These are phyloP conservation scores for Formica exsecta DNA, from an alignment of 1,140 invertebrate species.

Conservation along the genomic window DNA sequence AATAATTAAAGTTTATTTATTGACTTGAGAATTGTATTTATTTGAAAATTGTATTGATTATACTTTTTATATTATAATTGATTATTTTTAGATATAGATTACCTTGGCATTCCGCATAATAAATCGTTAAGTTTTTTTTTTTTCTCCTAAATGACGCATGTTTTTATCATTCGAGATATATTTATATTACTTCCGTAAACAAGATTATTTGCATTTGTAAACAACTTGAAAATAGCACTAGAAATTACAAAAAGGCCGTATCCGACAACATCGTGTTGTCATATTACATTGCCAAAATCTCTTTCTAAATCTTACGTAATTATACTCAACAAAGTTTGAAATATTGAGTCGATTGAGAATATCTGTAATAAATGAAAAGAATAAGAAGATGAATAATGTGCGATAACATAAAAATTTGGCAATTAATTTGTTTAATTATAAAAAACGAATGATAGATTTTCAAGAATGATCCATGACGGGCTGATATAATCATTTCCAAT, in stretches of 20 bases:
- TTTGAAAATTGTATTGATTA: neutral
- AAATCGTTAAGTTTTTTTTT: slow-evolving; percentile 38
- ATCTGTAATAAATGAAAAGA: slow-evolving; percentile 11
- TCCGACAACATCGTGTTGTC: slow-evolving; percentile 8
- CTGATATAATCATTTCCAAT: neutral
- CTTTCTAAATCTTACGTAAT: slow-evolving; percentile 14
- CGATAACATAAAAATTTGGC: neutral
- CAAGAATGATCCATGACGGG: neutral
- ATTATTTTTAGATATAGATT: slow-evolving; percentile 34
- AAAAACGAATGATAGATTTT: neutral
- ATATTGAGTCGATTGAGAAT: neutral
- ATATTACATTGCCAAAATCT: slow-evolving; percentile 7
- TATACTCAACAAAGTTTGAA: neutral
- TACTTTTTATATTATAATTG: neutral
- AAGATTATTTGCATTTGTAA: slow-evolving; percentile 56
- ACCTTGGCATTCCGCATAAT: slow-evolving; percentile 19
- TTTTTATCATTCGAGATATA: slow-evolving; percentile 18
- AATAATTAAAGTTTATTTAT: neutral
- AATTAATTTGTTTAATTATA: neutral
- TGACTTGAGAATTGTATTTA: slow-evolving; percentile 2
- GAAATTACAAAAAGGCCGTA: slow-evolving; percentile 23
- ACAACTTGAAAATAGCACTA: slow-evolving; percentile 57
- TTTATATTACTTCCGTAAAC: neutral
- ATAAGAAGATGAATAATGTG: neutral
- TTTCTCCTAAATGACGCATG: slow-evolving; percentile 25